Evolutionary conservation across 1,140 invertebrate species (phyloP), one percentile per base, ranked within the genome.

Genomic region (Probaryconus sp.): DNA sequence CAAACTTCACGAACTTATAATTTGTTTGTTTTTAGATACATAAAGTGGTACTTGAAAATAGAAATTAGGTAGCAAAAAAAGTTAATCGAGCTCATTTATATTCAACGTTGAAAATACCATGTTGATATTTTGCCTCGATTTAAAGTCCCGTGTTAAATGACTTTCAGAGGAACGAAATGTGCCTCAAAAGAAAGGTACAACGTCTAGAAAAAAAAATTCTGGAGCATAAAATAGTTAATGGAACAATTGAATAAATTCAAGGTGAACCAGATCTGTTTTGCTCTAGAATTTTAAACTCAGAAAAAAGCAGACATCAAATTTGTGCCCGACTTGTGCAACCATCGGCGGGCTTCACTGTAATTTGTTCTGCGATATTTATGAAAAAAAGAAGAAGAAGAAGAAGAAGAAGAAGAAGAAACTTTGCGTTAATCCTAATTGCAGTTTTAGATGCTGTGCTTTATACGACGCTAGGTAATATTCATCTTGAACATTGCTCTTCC

Each of bases 301-400:
- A 30, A 40, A 14, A 43, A 30, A 26, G 16, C 53, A 20, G 20
- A 45, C 30, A 51, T 38, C 53, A 69, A 53, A 60, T 51, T 45
- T 60, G 30, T 14, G 58, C 35, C 21, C 67, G 43, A 71, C 50
- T 63, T 71, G 67, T 50, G 58, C 58, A 56, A 56, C 58, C 6
- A 24, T 55, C 17, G 30, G 3, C 35, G 35, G 33, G n/a, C n/a
- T n/a, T n/a, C 35, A 10, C 37, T 55, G 42, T 47, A 70, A 69
- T 69, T 60, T 69, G 13, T 7, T 3, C 21, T 10, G 21, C 18
- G 10, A 70, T 35, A 40, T 70, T 61, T 55, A 40, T 61, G 17
- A 63, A 31, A 42, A 24, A 37, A 20, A 18, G 18, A n/a, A n/a
- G n/a, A n/a, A n/a, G n/a, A n/a, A n/a, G n/a, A n/a, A n/a, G n/a